Evolutionary conservation across 30 jellyfish, hydroid and myxozoan species (phyloP), one percentile per base, ranked within the genome.

Genomic region (Haliclystus octoradiatus): DNA sequence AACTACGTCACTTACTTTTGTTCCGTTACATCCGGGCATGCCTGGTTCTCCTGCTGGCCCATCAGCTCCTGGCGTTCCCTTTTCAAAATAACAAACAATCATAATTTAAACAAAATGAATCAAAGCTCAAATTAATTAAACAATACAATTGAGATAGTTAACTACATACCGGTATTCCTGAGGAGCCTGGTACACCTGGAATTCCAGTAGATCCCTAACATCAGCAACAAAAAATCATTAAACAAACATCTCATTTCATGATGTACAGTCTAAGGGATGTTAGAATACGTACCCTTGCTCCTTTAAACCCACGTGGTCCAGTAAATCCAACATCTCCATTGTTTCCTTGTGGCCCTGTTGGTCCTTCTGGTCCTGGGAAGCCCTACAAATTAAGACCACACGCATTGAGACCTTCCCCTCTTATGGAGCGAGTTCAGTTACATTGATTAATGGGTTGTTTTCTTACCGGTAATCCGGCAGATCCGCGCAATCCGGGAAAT

Each of bases 11-110:
- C 66, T 9, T 40, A 88, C 97, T 89, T 80, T 88, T 9, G 97
- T 88, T 62, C 97, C 97, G 62, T 88, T 88, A 85, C 97, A 88
- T 63, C 97, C 97, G 51, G 97, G 97, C 69, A 81, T 66, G 52
- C 97, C 97, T 34, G 93, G 64, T 35, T 80, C 93, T 49, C 97
- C 97, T 1, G 2, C 66, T 28, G 94, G 87, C 0, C 97, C 97
- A 52, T 88, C 97, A 31, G 50, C 62, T 14, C 97, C 97, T 0
- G 89, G 97, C 0, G 66, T 71, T 65, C 97, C 97, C 97, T 88
- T 40, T 5, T 40, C 57, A 40, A 5, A 19, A 19, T 40, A 5
- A 40, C 57, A 5, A 19, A 19, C 57, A 40, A 40, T 40, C 9
- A 40, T 19, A 40, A 40, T 40, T 9, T 5, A 9, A 40, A 5